Percentiles rank a stretch among this genome's conserved stretches.
phyloP scores from a whole-genome alignment of 2,113 vertebrate species.

The Siniperca chuatsi region DNA sequence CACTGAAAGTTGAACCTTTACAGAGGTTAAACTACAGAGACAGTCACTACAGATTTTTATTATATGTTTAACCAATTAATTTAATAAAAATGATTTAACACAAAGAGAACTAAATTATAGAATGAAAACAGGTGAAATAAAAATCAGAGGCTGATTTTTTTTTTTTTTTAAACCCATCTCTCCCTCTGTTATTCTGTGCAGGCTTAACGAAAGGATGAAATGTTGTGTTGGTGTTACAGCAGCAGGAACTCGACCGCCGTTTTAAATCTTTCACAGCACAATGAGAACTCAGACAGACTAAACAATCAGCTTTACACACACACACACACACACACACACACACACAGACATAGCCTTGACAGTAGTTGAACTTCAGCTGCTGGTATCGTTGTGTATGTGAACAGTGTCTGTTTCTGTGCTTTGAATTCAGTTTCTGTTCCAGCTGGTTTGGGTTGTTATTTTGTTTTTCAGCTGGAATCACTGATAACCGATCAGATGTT shows the following conservation, averaged over 20 bases:
- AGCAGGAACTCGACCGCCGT: constrained; percentile 57
- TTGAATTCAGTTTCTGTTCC: constrained; percentile 21
- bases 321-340: constrained; percentile 12
- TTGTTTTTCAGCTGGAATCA: constrained; percentile 43
- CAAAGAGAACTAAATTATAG: background rate
- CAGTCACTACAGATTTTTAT: background rate
- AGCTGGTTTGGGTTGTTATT: constrained; percentile 20
- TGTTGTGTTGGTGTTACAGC: constrained; percentile 59
- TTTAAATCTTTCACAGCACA: constrained; percentile 75
- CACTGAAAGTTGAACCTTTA: background rate
- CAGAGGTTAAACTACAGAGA: background rate
- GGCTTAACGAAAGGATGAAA: constrained; percentile 62
- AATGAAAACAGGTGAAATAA: background rate
- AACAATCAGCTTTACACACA: constrained; percentile 57
- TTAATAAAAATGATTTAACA: background rate
- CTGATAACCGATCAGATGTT: background rate
- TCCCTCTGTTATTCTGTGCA: constrained; percentile 40
- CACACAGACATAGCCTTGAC: constrained; percentile 11
- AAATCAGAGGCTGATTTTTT: background rate
- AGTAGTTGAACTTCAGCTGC: constrained; percentile 4
- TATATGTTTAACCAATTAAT: background rate
- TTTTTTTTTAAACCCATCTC: too few relatives aligned
- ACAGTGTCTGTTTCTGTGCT: background rate
- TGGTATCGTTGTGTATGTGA: constrained; percentile 10
- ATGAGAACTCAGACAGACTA: constrained; percentile 69